Conservation (phyloP, 2,113 vertebrate genomes). For the Larimichthys crocea region DNA sequence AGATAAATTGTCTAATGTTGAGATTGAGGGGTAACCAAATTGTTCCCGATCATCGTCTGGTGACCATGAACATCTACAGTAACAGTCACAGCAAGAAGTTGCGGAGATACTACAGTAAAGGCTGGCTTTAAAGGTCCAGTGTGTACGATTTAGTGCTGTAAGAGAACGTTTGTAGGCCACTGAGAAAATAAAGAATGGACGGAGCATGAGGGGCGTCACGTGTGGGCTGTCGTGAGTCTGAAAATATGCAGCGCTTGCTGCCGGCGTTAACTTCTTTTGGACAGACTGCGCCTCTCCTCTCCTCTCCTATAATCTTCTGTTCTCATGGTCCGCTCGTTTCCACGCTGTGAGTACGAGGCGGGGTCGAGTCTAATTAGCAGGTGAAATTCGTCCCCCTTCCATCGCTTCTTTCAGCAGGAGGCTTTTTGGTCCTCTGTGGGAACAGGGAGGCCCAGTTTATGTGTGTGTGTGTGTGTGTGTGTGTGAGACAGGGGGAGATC, state of each 20-base stretch:
- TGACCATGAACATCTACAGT: too few relatives aligned
- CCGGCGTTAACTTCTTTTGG: neutral
- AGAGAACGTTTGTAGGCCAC: too few relatives aligned
- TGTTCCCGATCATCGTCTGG: too few relatives aligned
- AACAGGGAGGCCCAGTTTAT: conserved; percentile 28
- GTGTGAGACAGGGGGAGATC: conserved; percentile 31
- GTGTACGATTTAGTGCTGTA: too few relatives aligned
- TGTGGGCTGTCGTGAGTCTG: too few relatives aligned
- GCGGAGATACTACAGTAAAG: too few relatives aligned
- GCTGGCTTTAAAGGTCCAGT: neutral
- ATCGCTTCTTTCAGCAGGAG: conserved; percentile 54
- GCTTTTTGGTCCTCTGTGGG: conserved; percentile 53
- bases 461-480: conserved; percentile 11
- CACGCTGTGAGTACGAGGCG: conserved; percentile 21
- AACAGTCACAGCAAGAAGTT: too few relatives aligned
- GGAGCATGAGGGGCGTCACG: too few relatives aligned
- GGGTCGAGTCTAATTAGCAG: conserved; percentile 27
- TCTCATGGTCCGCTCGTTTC: neutral
- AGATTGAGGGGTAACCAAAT: too few relatives aligned
- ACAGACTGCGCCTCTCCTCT: neutral
- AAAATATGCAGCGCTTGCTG: too few relatives aligned
- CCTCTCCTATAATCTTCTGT: neutral
- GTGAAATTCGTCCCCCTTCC: conserved; percentile 30
- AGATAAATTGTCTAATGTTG: too few relatives aligned
- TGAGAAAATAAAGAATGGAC: too few relatives aligned